These are phyloP conservation scores for Nasonia giraulti DNA, from an alignment of 1,140 invertebrate species.

Conservation along the genomic window DNA sequence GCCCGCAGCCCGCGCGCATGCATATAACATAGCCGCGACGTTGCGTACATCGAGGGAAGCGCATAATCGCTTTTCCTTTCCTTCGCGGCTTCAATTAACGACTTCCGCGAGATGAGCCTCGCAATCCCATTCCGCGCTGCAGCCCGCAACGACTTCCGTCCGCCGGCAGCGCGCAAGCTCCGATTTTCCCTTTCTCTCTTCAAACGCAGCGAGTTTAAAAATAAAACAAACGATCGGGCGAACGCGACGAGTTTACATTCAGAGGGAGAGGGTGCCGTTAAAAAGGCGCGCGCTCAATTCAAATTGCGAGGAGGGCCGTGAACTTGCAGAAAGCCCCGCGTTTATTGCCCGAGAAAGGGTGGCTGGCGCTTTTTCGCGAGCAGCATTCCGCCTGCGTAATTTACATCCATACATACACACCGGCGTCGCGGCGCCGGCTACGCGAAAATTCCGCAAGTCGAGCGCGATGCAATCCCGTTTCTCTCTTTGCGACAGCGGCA, in stretches of 20 bases:
- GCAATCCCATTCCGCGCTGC: too few species aligned
- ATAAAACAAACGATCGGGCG: not conserved
- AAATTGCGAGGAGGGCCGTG: not conserved
- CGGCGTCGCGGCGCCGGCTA: too few species aligned
- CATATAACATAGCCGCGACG: not conserved
- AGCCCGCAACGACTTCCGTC: too few species aligned
- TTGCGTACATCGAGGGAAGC: constrained; percentile 54
- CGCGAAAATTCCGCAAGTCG: too few species aligned
- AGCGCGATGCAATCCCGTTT: too few species aligned
- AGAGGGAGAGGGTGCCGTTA: not conserved
- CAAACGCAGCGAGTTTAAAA: not conserved
- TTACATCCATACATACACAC: not conserved
- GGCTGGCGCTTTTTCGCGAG: not conserved
- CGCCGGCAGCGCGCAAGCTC: too few species aligned
- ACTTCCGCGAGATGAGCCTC: not conserved
- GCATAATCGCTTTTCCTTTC: constrained; percentile 53
- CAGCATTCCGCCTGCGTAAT: not conserved
- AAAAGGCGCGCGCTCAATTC: not conserved
- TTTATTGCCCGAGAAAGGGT: constrained; percentile 30
- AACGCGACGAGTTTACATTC: not conserved
- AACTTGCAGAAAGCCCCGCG: not conserved
- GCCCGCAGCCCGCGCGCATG: not conserved
- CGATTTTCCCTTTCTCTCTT: not conserved
- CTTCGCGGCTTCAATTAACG: not conserved
- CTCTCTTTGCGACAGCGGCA: too few species aligned